Evolutionary conservation across 2,888 invertebrate species (phyloP).

Genomic region (Drosophila kanekoi): DNA sequence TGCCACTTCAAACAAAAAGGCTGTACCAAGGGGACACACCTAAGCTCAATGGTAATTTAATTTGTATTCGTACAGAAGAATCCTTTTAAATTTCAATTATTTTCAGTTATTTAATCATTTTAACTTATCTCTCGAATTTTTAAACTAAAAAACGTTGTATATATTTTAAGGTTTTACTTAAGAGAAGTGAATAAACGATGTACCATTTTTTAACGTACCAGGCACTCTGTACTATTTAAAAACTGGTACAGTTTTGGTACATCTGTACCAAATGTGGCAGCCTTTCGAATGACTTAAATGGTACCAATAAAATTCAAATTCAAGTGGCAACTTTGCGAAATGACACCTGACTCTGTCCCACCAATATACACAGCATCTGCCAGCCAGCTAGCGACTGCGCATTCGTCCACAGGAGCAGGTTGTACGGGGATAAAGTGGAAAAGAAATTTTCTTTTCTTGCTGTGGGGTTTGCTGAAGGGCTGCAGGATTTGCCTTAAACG

Average conservation of each 20-base stretch:
- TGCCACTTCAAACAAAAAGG: too few species aligned
- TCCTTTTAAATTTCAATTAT: too few species aligned
- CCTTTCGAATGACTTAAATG: neutral
- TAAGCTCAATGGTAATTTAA: too few species aligned
- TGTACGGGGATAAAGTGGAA: constrained; percentile 19
- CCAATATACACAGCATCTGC: constrained; percentile 65
- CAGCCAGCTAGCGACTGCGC: constrained; percentile 52
- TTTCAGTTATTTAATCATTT: too few species aligned
- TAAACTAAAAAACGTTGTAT: too few species aligned
- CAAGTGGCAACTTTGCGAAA: constrained; percentile 29
- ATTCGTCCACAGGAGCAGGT: constrained; percentile 6
- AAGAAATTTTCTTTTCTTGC: constrained; percentile 68
- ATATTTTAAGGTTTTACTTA: too few species aligned
- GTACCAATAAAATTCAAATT: neutral
- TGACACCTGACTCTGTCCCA: constrained; percentile 46
- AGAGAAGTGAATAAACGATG: too few species aligned
- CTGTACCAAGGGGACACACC: too few species aligned
- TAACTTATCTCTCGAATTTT: too few species aligned
- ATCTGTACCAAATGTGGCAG: neutral
- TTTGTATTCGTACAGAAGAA: too few species aligned
- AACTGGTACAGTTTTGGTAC: neutral
- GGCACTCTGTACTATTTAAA: neutral
- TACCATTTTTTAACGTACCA: too few species aligned
- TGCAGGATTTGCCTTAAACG: constrained; percentile 50
- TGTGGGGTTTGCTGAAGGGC: constrained; percentile 48